Evolutionary conservation across 2,888 invertebrate species (phyloP).

Genomic region (Agrotis exclamationis): DNA sequence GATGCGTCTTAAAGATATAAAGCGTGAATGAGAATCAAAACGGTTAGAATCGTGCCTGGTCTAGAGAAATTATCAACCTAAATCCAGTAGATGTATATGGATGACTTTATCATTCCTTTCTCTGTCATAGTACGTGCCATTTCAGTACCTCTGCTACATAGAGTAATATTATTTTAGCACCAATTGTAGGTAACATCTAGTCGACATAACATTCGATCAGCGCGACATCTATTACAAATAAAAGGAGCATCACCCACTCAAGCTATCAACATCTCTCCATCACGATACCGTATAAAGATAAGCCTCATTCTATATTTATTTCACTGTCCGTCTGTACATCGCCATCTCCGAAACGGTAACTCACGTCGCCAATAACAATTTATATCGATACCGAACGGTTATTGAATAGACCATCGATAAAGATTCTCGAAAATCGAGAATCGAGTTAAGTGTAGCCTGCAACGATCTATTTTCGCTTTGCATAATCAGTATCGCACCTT

Average conservation of each 20-base stretch:
- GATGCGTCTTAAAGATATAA: neutral
- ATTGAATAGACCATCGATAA: conserved; percentile 85
- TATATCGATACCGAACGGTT: conserved; percentile 87
- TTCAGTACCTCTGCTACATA: conserved; percentile 17
- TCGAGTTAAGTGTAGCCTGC: conserved; percentile 65
- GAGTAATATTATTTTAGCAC: conserved; percentile 36
- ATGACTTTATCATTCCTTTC: conserved; percentile 15
- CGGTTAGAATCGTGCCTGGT: neutral
- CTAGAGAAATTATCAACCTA: neutral
- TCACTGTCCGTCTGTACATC: conserved; percentile 85
- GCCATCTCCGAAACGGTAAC: conserved; percentile 86
- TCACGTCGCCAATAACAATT: conserved; percentile 87
- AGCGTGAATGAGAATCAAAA: neutral
- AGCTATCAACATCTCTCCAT: conserved; percentile 79
- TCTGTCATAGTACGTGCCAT: neutral
- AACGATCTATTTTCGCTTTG: conserved; percentile 61
- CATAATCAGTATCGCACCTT: conserved; percentile 44
- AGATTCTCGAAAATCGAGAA: conserved; percentile 78
- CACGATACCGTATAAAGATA: conserved; percentile 84
- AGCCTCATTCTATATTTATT: conserved; percentile 84
- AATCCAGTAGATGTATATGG: neutral
- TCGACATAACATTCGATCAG: conserved; percentile 47
- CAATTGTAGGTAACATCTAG: conserved; percentile 20
- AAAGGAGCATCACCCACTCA: conserved; percentile 77
- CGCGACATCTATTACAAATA: conserved; percentile 65